Evolutionary conservation across 2,888 invertebrate species (phyloP).

Genomic region (Amorpha juglandis): DNA sequence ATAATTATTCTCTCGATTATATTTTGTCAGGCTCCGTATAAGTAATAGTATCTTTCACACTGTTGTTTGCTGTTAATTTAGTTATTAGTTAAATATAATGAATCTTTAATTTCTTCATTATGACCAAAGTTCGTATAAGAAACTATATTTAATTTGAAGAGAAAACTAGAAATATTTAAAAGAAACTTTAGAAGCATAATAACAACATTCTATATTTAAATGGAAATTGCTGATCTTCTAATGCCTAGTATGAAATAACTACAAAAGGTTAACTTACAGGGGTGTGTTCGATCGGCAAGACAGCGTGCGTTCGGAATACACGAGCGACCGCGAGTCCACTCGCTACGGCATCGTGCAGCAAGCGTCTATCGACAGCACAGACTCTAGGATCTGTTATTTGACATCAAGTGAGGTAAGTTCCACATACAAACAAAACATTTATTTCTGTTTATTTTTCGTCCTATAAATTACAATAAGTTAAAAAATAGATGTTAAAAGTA

Average conservation of each 20-base stretch:
- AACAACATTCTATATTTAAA: background rate
- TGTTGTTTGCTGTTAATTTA: too few relatives aligned
- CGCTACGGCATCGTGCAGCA: constrained; percentile 96
- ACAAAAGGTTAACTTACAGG: constrained; percentile 78
- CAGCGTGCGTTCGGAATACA: constrained; percentile 94
- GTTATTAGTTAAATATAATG: too few relatives aligned
- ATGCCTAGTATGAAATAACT: constrained; percentile 31
- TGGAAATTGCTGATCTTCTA: constrained; percentile 5
- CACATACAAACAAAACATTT: background rate
- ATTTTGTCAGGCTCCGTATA: too few relatives aligned
- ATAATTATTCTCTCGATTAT: too few relatives aligned
- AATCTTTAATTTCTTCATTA: too few relatives aligned
- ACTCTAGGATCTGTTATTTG: constrained; percentile 96
- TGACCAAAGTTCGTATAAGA: too few relatives aligned
- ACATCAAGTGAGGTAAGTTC: constrained; percentile 97
- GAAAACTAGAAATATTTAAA: too few relatives aligned
- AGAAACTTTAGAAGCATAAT: too few relatives aligned
- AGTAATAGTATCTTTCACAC: too few relatives aligned
- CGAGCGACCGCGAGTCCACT: constrained; percentile 93
- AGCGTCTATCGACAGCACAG: constrained; percentile 96
- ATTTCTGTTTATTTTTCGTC: background rate
- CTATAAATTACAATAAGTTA: too few relatives aligned
- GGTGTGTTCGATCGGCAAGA: constrained; percentile 95
- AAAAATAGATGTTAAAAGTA: too few relatives aligned
- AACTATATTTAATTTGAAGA: too few relatives aligned